Percentiles rank a stretch among this genome's conserved stretches.
Conservation (phyloP, 2,888 invertebrate species). For the Cheilosia vulpina region DNA sequence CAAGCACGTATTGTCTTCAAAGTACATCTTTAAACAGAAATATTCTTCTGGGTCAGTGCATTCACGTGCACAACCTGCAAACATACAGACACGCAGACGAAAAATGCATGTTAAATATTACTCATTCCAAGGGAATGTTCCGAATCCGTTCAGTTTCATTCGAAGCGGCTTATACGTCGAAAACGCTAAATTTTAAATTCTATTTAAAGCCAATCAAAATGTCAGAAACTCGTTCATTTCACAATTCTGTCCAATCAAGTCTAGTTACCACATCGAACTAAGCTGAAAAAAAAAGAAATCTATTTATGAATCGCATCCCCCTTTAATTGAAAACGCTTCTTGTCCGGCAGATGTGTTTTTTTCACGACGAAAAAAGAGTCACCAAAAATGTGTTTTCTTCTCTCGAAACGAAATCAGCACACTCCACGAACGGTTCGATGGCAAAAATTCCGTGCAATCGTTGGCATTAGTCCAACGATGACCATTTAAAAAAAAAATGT, state of each 20-base stretch:
- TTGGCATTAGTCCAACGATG: conserved; percentile 54
- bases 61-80: no score
- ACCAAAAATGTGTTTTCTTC: not conserved
- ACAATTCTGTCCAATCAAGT: not conserved
- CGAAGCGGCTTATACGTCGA: no score
- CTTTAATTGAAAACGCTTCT: not conserved
- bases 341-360: conserved; percentile 14
- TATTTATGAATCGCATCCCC: conserved; percentile 6
- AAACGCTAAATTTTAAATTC: no score
- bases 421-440: conserved; percentile 39
- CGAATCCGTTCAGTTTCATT: no score
- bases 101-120: no score
- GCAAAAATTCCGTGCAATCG: conserved; percentile 25
- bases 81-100: no score
- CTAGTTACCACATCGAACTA: not conserved
- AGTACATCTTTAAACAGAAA: no score
- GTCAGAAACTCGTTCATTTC: not conserved
- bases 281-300: not conserved
- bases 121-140: no score
- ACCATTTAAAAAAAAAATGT: conserved; percentile 8
- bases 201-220: no score
- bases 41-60: no score
- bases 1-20: no score
- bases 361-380: not conserved
- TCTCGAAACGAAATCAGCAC: conserved; percentile 5